Evolutionary conservation across 1,140 invertebrate genomes (phyloP), one percentile per base, ranked within the genome.

Genomic region (Wasmannia auropunctata): DNA sequence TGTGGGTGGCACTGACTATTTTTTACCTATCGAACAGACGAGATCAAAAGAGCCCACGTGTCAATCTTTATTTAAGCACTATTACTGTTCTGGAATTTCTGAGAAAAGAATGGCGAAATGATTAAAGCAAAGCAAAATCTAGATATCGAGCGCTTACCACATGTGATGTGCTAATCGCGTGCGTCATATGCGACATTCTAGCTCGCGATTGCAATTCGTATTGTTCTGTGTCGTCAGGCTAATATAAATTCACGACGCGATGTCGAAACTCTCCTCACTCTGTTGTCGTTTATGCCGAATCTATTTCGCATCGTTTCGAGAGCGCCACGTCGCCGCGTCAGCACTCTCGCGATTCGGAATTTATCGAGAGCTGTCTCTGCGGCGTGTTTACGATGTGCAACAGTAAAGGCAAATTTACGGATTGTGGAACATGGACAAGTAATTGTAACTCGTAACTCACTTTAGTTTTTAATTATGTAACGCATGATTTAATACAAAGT

Each of bases 161-260:
- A 74, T 28, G 10, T 34, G 65, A 81, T 83, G 79, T 83, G 79
- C 51, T 72, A 83, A 83, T 72, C 79, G 37, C 3, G 63, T 54
- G 31, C 46, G 79, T 81, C 49, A 81, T 81, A 81, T 58, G 67
- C 65, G 67, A 83, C 67, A 83, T 74, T 83, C 67, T 54, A 54
- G 37, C 3, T 43, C 31, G 79, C 51, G 34, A 46, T 83, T 83
- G 79, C 79, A 83, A 58, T 37, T 79, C 43, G 60, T 58, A 83
- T 81, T 83, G 67, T 72, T 83, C 49, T 58, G 49, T 83, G 79
- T 83, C 51, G 67, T 58, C 79, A 58, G 34, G 51, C 79, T 60
- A 34, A 83, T 83, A 69, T 46, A 83, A 83, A 83, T 72, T 58
- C 67, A 74, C 79, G 67, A 37, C 60, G 25, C 37, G 65, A 11